These are phyloP conservation scores for Caenorhabditis latens DNA, from an alignment of 1,140 invertebrate species.

Conservation along the genomic window DNA sequence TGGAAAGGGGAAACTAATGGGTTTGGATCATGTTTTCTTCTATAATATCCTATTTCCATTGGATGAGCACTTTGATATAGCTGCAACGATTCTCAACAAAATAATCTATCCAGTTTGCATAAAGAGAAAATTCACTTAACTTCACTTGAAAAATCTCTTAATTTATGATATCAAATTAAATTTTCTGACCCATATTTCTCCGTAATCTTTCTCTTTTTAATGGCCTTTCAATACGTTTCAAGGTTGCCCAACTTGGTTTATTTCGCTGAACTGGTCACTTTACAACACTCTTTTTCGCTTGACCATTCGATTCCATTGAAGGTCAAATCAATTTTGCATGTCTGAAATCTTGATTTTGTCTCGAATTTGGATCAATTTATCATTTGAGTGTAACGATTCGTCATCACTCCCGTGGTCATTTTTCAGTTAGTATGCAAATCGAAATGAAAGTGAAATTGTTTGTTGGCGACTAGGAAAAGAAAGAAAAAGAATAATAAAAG, in stretches of 20 bases:
- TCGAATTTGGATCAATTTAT: background rate
- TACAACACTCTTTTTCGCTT: slow-evolving; percentile 12
- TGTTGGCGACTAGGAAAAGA: slow-evolving; percentile 14
- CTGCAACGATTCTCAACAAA: no score
- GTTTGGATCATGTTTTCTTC: no score
- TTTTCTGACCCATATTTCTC: background rate
- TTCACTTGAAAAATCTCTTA: no score
- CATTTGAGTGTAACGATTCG: slow-evolving; percentile 25
- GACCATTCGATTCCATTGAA: slow-evolving; percentile 9
- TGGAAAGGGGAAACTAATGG: background rate
- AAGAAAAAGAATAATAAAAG: slow-evolving; percentile 16
- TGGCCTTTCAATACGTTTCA: background rate
- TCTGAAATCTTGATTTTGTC: background rate
- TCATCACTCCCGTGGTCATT: slow-evolving; percentile 37
- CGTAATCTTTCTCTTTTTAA: background rate
- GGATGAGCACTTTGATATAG: no score
- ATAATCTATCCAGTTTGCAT: no score
- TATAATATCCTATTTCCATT: no score
- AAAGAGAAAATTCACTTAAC: no score
- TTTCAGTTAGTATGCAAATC: slow-evolving; percentile 46
- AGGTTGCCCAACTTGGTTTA: background rate
- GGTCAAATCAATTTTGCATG: background rate
- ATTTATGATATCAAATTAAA: background rate
- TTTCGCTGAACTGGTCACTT: slow-evolving; percentile 35
- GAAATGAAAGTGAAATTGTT: slow-evolving; percentile 46